These are phyloP conservation scores for Archips xylosteana DNA, from an alignment of 2,888 invertebrate genomes.

Conservation along the genomic window DNA sequence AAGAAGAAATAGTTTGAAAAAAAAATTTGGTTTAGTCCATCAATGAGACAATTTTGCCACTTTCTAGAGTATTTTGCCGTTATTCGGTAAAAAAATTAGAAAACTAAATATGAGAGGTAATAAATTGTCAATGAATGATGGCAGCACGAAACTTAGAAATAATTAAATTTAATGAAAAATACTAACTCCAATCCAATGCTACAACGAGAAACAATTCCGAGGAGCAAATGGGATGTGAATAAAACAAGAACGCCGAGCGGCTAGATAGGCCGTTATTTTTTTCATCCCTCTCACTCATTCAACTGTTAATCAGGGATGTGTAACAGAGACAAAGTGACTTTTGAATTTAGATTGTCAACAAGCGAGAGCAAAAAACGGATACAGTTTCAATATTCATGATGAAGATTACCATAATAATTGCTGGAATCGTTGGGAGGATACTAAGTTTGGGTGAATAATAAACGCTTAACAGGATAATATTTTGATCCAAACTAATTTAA, in stretches of 20 bases:
- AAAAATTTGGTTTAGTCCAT: no score
- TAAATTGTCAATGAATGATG: no score
- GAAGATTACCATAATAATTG: constrained; percentile 11
- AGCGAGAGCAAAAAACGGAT: background rate
- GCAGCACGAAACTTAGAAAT: no score
- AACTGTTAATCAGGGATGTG: background rate
- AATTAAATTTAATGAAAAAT: background rate
- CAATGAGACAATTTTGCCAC: no score
- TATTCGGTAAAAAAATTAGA: no score
- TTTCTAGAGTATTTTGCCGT: no score
- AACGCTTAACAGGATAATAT: background rate
- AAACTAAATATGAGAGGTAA: no score
- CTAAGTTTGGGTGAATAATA: background rate
- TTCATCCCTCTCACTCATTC: background rate
- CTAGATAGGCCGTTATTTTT: background rate
- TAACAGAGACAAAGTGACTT: background rate
- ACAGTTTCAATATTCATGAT: constrained; percentile 16
- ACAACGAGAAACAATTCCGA: background rate
- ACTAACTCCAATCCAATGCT: background rate
- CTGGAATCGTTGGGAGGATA: background rate
- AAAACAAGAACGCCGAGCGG: background rate
- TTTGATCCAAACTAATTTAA: no score
- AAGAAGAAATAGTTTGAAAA: no score
- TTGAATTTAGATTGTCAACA: background rate
- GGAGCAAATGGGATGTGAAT: background rate